Conservation (phyloP, 2,888 invertebrate genomes). For the Callyntrura guangdongensis region DNA sequence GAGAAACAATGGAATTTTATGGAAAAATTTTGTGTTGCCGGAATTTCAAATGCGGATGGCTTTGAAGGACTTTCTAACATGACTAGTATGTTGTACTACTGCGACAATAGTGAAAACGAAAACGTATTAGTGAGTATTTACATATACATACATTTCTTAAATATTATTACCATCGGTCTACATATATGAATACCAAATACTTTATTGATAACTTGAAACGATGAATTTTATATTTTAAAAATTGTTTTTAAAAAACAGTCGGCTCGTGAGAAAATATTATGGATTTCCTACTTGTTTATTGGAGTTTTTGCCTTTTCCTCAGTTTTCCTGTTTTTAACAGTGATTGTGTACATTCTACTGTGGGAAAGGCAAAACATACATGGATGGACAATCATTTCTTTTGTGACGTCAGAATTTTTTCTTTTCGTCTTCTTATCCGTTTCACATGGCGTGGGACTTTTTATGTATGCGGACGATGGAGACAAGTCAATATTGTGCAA, state of each 20-base stretch:
- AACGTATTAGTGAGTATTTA: no score
- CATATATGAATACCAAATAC: background rate
- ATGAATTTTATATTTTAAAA: no score
- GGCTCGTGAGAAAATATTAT: background rate
- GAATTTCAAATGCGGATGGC: conserved; percentile 48
- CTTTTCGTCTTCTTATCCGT: conserved; percentile 69
- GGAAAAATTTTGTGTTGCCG: conserved; percentile 72
- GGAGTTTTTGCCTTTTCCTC: conserved; percentile 64
- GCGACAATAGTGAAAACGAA: background rate
- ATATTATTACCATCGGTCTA: no score
- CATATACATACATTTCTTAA: no score
- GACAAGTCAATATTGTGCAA: conserved; percentile 44
- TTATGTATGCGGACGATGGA: background rate
- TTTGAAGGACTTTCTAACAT: background rate
- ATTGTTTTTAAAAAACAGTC: background rate
- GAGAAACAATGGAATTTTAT: conserved; percentile 69
- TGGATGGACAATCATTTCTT: conserved; percentile 80
- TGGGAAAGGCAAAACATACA: conserved; percentile 83
- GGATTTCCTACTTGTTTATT: conserved; percentile 65
- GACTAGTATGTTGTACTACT: conserved; percentile 37
- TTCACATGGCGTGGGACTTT: conserved; percentile 51
- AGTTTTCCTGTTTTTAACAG: conserved; percentile 78
- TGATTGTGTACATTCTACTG: conserved; percentile 73
- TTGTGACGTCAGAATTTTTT: conserved; percentile 77
- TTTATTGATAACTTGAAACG: background rate